These are phyloP conservation scores for Allobates femoralis DNA, from an alignment of 2,797 vertebrate species.

Conservation along the genomic window DNA sequence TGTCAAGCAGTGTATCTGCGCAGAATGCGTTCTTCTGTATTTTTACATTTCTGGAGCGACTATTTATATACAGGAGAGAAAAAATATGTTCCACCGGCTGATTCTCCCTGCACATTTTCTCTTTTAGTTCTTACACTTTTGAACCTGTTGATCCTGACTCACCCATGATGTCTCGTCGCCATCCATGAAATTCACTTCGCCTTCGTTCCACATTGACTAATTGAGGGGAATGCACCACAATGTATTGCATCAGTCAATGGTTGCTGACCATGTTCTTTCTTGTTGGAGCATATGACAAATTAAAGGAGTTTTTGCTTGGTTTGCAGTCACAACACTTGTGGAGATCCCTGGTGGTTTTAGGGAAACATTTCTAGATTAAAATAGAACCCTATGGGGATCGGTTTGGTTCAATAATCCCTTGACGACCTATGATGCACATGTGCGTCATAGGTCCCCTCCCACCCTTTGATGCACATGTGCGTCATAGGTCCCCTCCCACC, in stretches of 20 bases:
- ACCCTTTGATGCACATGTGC: too few relatives aligned
- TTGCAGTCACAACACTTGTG: too few relatives aligned
- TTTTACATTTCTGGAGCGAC: slow-evolving; percentile 54
- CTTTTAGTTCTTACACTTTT: slow-evolving; percentile 16
- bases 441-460: too few relatives aligned
- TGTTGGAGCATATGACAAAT: neutral
- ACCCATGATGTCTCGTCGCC: neutral
- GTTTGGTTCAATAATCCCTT: too few relatives aligned
- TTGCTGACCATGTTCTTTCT: neutral
- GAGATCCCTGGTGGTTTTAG: too few relatives aligned
- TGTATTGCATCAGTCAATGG: neutral
- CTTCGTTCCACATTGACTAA: slow-evolving; percentile 7
- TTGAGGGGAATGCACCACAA: neutral
- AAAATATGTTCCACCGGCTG: slow-evolving; percentile 41
- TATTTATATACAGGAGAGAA: slow-evolving; percentile 59
- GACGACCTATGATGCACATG: too few relatives aligned
- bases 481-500: too few relatives aligned
- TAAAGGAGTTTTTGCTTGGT: neutral
- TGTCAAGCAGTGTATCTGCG: slow-evolving; percentile 58
- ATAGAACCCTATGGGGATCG: too few relatives aligned
- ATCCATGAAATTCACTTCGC: slow-evolving; percentile 16
- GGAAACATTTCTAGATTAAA: too few relatives aligned
- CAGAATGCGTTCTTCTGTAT: slow-evolving; percentile 58
- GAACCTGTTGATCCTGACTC: slow-evolving; percentile 23
- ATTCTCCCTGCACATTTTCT: slow-evolving; percentile 25